These are phyloP conservation scores for Calyptomena viridis DNA, from an alignment of 2,113 vertebrate species.

Conservation along the genomic window DNA sequence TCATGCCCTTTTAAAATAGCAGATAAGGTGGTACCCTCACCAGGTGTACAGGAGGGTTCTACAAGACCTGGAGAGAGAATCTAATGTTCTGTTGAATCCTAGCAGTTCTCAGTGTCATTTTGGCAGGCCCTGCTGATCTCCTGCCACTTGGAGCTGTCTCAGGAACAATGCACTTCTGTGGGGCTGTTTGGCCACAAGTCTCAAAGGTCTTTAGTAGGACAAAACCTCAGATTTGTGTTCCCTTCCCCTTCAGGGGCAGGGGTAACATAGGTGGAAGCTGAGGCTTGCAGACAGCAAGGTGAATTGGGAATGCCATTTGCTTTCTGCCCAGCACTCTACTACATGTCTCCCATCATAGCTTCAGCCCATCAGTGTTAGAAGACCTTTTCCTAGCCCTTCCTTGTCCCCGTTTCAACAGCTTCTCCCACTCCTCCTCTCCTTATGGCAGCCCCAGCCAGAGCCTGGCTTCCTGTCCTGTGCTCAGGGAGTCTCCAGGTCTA, in stretches of 20 bases:
- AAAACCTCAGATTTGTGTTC: background rate
- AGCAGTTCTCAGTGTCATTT: background rate
- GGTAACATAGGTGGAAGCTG: background rate
- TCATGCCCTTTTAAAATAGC: background rate
- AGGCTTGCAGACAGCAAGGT: background rate
- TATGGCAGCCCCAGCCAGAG: background rate
- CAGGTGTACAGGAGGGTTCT: background rate
- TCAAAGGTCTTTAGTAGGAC: background rate
- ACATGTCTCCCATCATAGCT: background rate
- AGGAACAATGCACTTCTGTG: background rate
- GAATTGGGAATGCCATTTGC: fast-evolving
- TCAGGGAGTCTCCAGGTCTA: background rate
- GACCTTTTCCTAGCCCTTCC: background rate
- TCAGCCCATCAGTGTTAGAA: background rate
- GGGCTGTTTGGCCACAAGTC: background rate
- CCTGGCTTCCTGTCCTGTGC: background rate
- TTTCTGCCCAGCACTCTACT: background rate
- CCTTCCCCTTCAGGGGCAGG: background rate
- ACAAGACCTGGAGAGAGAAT: background rate
- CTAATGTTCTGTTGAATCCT: background rate
- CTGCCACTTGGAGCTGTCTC: background rate
- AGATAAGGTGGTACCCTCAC: background rate
- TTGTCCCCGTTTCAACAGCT: background rate
- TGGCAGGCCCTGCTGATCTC: background rate
- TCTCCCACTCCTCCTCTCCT: background rate